These are phyloP conservation scores for Masticophis lateralis DNA, from an alignment of 2,797 vertebrate genomes.

Conservation along the genomic window DNA sequence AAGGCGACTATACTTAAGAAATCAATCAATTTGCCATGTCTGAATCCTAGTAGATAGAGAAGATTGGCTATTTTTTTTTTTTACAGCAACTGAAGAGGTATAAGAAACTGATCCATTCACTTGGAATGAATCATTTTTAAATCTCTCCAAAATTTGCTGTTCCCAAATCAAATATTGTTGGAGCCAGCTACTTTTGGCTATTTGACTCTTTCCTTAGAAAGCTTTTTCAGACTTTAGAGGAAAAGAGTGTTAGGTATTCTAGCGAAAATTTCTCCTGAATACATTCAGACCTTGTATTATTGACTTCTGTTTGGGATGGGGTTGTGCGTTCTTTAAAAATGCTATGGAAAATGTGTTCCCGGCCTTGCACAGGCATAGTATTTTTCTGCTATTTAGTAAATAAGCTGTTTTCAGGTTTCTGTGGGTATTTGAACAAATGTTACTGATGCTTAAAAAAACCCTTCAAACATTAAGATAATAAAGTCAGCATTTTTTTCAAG, in stretches of 20 bases:
- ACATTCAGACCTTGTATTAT: not conserved
- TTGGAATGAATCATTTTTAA: not conserved
- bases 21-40: not conserved
- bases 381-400: not conserved
- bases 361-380: not conserved
- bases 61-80: not conserved
- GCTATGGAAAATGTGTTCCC: not conserved
- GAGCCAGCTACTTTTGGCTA: not conserved
- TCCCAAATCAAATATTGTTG: not conserved
- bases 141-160: not conserved
- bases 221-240: not conserved
- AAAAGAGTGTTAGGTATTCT: not conserved
- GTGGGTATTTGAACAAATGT: not conserved
- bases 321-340: not conserved
- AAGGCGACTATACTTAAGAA: not conserved
- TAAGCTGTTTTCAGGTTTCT: not conserved
- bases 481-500: not conserved
- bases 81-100: not conserved
- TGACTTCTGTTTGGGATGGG: not conserved
- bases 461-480: not conserved
- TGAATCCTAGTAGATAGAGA: not conserved
- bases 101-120: not conserved
- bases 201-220: not conserved
- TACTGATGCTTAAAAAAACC: not conserved
- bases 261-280: not conserved